Evolutionary conservation across 2,113 vertebrate genomes (phyloP), one percentile per base, ranked within the genome.

Genomic region (Stictonetta naevosa): DNA sequence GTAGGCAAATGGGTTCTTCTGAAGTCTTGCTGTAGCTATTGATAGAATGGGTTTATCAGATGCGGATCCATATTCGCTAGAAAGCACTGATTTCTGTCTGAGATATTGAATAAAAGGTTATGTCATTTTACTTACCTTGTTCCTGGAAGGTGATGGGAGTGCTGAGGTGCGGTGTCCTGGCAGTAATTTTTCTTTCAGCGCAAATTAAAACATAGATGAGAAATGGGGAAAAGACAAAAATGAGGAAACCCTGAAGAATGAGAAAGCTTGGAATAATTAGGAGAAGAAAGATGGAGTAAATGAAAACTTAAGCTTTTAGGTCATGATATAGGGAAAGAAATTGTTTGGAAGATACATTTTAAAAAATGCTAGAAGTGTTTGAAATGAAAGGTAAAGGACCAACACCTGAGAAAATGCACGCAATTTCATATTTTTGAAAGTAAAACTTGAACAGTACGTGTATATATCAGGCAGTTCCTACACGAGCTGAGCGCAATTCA

Each of bases 371-470:
- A 7, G 38, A 59, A 55, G 18, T 25, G 21, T 46, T 72, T 42
- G 62, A 87, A 79, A 36, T 2, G 29, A 75, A 46, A 68, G 50
- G 13, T 5, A 44, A 56, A 82, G 78, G 62, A 50, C 33, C 44
- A 25, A 56, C 10, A 25, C 11, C 40, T 56, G 48, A 82, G 53
- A 63, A 50, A 50, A 62, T 18, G 21, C 64, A 8, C 56, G 33
- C 29, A 55, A 19, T 69, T 71, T 33, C 8, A 13, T 58, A 40
- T 78, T 38, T 33, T 58, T 58, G 33, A 19, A 58, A 46, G 15
- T 11, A 29, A n/a, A 58, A 40, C 12, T 14, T 76, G 71, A 19
- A 13, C 0, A 0, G 22, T n/a, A 4, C 0, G 0, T 23, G 38
- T 17, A 0, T 0, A 0, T 25, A 11, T 26, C 58, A 69, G 62